Evolutionary conservation across 2,113 vertebrate genomes (phyloP), one percentile per base, ranked within the genome.

Genomic region (Gymnocephalus cernua): DNA sequence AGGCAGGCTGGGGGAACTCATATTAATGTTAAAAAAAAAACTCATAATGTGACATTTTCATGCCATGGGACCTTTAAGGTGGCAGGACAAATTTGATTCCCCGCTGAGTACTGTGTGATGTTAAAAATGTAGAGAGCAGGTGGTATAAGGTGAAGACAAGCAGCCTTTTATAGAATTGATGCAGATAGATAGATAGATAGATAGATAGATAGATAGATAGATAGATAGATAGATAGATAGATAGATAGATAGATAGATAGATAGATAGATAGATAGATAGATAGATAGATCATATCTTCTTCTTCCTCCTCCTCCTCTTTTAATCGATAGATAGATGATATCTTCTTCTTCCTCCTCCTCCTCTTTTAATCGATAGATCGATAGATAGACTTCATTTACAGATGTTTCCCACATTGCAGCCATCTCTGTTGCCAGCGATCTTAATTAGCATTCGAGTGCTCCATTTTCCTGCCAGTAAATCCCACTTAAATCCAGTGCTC

Each of bases 371-470:
- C n/a, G 69, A 77, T 67, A 29, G 27, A 29, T 29, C 2, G 27
- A 32, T 32, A 32, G 29, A 32, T 32, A 32, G 78, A 58, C 61
- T 70, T 67, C 5, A 4, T 6, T 67, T 64, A 18, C 14, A 56
- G 56, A 85, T 74, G 9, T 18, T 47, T 86, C 15, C 41, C 58
- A 73, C 69, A 15, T 58, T 71, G 77, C 59, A 8, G 4, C 18
- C 27, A 57, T 50, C 86, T 73, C 53, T 56, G 21, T 41, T 35
- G 65, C 35, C 71, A 70, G 38, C 32, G 0, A 48, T 69, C 75
- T 81, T 71, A 67, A 84, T 85, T 79, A 85, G 77, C 70, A 66
- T 76, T 57, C n/a, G 3, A 25, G 19, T 57, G 62, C 62, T 64
- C 41, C 19, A 1, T 71, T 72, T 79, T 72, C 73, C 72, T 29